These are phyloP conservation scores for Oostethus manadensis DNA, from an alignment of 2,113 vertebrate species.

Conservation along the genomic window DNA sequence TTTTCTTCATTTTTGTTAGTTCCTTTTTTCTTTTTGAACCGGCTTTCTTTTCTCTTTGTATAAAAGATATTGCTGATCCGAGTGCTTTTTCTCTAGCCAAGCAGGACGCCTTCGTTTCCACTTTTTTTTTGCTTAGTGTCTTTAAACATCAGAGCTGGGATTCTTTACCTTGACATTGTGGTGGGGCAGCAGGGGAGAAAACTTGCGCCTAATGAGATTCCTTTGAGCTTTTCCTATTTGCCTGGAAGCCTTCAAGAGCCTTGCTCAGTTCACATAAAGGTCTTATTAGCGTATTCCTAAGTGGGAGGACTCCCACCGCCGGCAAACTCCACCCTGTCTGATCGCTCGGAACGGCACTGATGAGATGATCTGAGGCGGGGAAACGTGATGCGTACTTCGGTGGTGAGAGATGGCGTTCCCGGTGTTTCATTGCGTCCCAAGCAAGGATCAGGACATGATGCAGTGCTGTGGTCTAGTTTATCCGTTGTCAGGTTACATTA, in stretches of 20 bases:
- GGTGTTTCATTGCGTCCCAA: slow-evolving; percentile 48
- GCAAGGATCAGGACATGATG: slow-evolving; percentile 16
- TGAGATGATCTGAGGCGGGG: slow-evolving; percentile 59
- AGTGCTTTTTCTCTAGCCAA: slow-evolving; percentile 2
- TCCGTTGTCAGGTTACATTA: too few species aligned
- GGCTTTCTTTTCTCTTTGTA: not conserved
- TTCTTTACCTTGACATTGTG: slow-evolving; percentile 44
- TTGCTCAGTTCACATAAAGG: slow-evolving; percentile 67
- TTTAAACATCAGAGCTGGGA: slow-evolving; percentile 50
- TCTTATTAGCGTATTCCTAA: slow-evolving; percentile 65
- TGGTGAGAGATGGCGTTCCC: slow-evolving; percentile 36
- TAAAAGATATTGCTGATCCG: not conserved
- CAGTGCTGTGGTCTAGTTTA: slow-evolving; percentile 3
- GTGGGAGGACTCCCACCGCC: slow-evolving; percentile 60
- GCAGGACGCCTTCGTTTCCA: slow-evolving; percentile 35
- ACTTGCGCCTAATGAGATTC: slow-evolving; percentile 72
- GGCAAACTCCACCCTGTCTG: slow-evolving; percentile 68
- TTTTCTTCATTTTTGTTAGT: too few species aligned
- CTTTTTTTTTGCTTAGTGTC: slow-evolving; percentile 31
- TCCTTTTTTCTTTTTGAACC: not conserved
- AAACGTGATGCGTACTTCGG: slow-evolving; percentile 17
- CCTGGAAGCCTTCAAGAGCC: slow-evolving; percentile 43
- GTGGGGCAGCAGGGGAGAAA: slow-evolving; percentile 47
- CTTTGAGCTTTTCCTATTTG: slow-evolving; percentile 30
- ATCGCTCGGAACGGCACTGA: slow-evolving; percentile 52